These are phyloP conservation scores for Phaethornis superciliosus DNA, from an alignment of 2,113 vertebrate genomes.

Conservation along the genomic window DNA sequence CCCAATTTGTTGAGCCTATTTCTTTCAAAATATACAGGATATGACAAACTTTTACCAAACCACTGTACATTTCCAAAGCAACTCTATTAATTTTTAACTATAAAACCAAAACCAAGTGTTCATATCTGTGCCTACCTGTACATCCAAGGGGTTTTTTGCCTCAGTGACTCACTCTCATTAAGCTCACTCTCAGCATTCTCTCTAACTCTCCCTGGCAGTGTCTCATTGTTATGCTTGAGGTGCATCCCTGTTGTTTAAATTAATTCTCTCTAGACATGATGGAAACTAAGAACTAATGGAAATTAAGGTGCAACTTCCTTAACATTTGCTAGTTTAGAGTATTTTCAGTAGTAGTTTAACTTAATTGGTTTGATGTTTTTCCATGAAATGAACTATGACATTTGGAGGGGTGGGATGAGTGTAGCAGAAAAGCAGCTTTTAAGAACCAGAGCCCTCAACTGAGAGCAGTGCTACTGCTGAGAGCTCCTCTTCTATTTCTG, in stretches of 20 bases:
- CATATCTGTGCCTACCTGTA: background rate
- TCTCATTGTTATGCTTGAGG: background rate
- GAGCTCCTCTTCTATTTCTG: background rate
- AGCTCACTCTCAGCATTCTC: background rate
- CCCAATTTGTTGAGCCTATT: background rate
- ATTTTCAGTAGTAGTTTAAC: background rate
- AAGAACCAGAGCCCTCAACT: background rate
- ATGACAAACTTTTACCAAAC: background rate
- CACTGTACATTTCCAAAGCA: background rate
- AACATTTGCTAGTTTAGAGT: background rate
- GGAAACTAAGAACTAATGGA: background rate
- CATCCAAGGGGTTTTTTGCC: background rate
- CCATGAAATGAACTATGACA: background rate
- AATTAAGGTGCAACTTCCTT: background rate
- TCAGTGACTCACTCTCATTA: background rate
- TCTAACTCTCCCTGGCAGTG: background rate
- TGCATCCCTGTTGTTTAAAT: background rate
- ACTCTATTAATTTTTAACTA: background rate
- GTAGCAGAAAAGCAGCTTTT: background rate
- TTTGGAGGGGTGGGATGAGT: background rate
- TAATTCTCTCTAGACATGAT: background rate
- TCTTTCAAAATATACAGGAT: background rate
- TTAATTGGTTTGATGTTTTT: background rate
- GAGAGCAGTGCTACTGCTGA: background rate
- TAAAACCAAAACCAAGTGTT: background rate